Evolutionary conservation across 2,113 vertebrate species (phyloP).

Genomic region (Mesembrinibis cayennensis): DNA sequence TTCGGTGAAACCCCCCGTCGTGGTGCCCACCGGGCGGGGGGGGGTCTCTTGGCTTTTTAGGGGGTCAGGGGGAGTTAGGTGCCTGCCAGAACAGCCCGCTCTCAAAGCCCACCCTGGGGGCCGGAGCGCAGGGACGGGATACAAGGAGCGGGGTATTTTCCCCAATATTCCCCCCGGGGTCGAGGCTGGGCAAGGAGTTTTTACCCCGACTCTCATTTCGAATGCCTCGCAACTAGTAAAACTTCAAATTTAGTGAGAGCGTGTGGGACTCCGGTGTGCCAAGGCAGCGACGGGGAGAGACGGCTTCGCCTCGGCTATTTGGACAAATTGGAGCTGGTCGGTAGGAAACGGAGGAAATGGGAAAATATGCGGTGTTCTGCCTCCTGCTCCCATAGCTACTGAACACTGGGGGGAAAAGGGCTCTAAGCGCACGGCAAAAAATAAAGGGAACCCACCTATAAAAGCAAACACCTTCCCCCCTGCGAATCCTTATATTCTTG

Average conservation of each 20-base stretch:
- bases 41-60: background rate
- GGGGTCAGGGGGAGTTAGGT: background rate
- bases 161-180: background rate
- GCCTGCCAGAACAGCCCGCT: background rate
- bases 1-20: background rate
- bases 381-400: background rate
- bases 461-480: background rate
- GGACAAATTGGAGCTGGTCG: background rate
- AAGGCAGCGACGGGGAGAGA: background rate
- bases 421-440: background rate
- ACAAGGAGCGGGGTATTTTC: background rate
- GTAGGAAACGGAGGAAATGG: slow-evolving; percentile 8
- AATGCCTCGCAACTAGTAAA: background rate
- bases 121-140: background rate
- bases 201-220: background rate
- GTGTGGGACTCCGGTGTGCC: background rate
- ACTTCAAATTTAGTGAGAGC: background rate
- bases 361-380: background rate
- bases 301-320: background rate
- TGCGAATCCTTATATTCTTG: background rate
- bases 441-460: background rate
- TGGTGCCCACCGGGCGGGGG: background rate
- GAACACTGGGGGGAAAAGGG: background rate
- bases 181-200: background rate
- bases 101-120: background rate